Base-by-base conservation (phyloP, 2,113 vertebrate species). In the Oenanthe melanoleuca region DNA sequence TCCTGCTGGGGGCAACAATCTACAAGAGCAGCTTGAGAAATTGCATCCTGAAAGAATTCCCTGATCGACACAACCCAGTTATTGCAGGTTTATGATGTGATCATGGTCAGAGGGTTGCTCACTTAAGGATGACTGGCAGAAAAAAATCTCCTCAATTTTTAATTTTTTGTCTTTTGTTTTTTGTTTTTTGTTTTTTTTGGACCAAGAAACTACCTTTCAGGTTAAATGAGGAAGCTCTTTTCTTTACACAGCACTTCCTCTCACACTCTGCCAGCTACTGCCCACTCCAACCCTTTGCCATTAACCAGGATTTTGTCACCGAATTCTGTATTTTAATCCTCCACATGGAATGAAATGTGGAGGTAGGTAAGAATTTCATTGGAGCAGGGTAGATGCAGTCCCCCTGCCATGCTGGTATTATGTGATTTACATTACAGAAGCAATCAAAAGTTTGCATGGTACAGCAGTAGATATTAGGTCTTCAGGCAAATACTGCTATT, bases 1-100 rank as follows among this genome's bases (percentile, higher is more conserved):
- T 53, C 92, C 93, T 38, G 88, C 7, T 37, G 95, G 89, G 84
- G 93, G 87, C 95, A 94, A 85, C 69, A 74, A 69, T 22, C 44
- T 13, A 11, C 73, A 67, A 65, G 40, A 84, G 73, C 78, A 40
- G 2, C 31, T 24, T 10, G 40, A 67, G 73, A 49, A 61, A 57
- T 2, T 16, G 42, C 7, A 2, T 57, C 44, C 59, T 57, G 50
- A 5, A 53, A 45, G 45, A 89, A 4, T 50, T 79, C 9, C 28
- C 59, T n/a, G n/a, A 12, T 8, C 22, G 44, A 26, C 8, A 11
- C 20, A 34, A 11, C 12, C 31, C 57, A 23, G 33, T 59, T 47
- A 2, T 5, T 56, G 65, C 66, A 87, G 61, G 15, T 61, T 65
- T 44, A 23, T 53, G 33, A 19, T 33, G 37, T 66, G 44, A 44